Evolutionary conservation across 2,888 invertebrate genomes (phyloP).

Genomic region (Ischnura elegans): DNA sequence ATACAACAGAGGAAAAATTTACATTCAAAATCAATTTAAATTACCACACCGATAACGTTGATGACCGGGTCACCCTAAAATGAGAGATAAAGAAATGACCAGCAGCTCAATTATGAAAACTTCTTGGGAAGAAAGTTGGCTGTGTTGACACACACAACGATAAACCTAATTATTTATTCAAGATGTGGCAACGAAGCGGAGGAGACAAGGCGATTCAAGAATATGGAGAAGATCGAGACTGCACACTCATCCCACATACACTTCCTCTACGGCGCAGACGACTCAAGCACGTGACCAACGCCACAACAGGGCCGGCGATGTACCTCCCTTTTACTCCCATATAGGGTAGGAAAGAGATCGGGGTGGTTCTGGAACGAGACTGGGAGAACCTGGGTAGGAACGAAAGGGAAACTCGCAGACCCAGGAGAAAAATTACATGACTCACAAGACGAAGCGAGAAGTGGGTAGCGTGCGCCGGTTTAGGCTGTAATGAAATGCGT

Average conservation of each 20-base stretch:
- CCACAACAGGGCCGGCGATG: constrained; percentile 47
- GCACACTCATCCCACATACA: constrained; percentile 61
- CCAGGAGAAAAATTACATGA: constrained; percentile 10
- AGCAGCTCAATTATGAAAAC: neutral
- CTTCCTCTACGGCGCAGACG: constrained; percentile 24
- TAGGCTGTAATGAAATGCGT: neutral
- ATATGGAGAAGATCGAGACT: constrained; percentile 53
- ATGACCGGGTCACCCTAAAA: too few species aligned
- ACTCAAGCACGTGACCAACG: constrained; percentile 37
- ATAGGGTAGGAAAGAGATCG: constrained; percentile 54
- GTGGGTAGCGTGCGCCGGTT: constrained; percentile 1
- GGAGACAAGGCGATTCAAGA: constrained; percentile 50
- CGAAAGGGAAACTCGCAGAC: constrained; percentile 57
- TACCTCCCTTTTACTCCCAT: constrained; percentile 44
- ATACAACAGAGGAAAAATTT: too few species aligned
- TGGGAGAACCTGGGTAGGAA: constrained; percentile 32
- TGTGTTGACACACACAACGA: neutral
- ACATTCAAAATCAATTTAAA: too few species aligned
- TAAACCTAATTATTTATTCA: neutral
- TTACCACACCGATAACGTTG: too few species aligned
- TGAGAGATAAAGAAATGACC: neutral
- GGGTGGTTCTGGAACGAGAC: neutral
- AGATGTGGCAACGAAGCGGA: constrained; percentile 49
- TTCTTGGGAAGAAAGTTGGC: neutral
- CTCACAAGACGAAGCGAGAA: constrained; percentile 25